Evolutionary conservation across 2,888 invertebrate genomes (phyloP).

Genomic region (Campoplex nolae): DNA sequence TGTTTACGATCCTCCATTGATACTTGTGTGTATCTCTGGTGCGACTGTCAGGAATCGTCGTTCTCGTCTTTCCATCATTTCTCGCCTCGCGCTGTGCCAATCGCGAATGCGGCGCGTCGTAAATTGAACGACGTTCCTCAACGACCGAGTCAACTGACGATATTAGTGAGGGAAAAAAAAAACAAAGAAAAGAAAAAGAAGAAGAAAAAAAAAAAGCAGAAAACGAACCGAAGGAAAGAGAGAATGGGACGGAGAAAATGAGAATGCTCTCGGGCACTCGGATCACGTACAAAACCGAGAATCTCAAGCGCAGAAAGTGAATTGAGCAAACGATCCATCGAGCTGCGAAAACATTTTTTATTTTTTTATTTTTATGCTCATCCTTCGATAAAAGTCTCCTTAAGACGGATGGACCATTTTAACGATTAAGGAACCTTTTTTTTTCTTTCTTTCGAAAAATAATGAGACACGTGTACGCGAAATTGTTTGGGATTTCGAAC

Average conservation of each 20-base stretch:
- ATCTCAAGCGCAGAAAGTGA: slow-evolving; percentile 38
- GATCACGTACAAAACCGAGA: slow-evolving; percentile 54
- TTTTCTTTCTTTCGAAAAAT: not conserved
- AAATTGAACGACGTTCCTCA: slow-evolving; percentile 59
- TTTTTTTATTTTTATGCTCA: not conserved
- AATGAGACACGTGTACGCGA: too few relatives aligned
- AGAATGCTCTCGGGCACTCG: slow-evolving; percentile 43
- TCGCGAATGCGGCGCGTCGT: slow-evolving; percentile 59
- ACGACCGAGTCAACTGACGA: slow-evolving; percentile 46
- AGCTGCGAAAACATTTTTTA: slow-evolving; percentile 25
- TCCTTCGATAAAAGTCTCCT: not conserved
- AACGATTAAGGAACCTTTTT: not conserved
- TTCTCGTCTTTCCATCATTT: slow-evolving; percentile 33
- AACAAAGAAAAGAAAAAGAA: not conserved
- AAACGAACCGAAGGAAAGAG: not conserved
- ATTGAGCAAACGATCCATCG: slow-evolving; percentile 41
- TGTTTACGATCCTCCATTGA: not conserved
- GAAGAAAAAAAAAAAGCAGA: not conserved
- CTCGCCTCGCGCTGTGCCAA: slow-evolving; percentile 38
- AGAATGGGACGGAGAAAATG: not conserved
- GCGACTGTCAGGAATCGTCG: too few relatives aligned
- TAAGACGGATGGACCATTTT: not conserved
- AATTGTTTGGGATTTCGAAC: too few relatives aligned
- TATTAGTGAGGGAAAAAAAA: slow-evolving; percentile 4
- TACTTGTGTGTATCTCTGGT: slow-evolving; percentile 12